Evolutionary conservation across 23 tunicate genomes (phyloP), one percentile per base, ranked within the genome.

Genomic region (Styela plicata): DNA sequence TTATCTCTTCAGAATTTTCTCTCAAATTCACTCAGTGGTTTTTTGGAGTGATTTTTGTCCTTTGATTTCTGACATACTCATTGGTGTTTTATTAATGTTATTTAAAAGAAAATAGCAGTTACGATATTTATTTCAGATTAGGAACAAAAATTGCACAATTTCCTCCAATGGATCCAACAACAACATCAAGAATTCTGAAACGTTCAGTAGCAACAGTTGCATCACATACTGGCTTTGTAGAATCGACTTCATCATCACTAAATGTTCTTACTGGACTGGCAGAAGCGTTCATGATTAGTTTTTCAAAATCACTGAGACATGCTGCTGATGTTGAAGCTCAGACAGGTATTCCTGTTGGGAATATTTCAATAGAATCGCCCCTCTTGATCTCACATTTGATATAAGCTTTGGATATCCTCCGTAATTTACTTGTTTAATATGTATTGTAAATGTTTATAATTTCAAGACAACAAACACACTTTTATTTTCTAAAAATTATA

Each of bases 231-330:
- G 88, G 82, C 24, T 85, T 16, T 63, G 88, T 78, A 25, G 73
- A 77, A 26, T 21, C 82, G 2, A 67, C 76, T 26, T 24, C 74
- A 62, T 78, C 83, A 1, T 64, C 82, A 2, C 33, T 85, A n/a
- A 52, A 85, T 33, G 64, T 76, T 68, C 33, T 85, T 10, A 78
- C 69, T 23, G 88, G 79, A n/a, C 31, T 78, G 3, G 44, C 88
- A 64, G 34, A 57, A 67, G 53, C 31, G 13, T 84, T 27, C 33
- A 26, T 84, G 10, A 52, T 29, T n/a, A 74, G 57, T 33, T 63
- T 84, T 20, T 73, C 81, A 62, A 74, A 74, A 28, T 62, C 69
- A 1, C 36, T 84, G 52, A 74, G 81, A 2, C 24, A 33, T 37
- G 52, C 74, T 33, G 3, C 36, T 0, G 87, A 84, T 33, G 53